Evolutionary conservation across 35 echinoderm and acorn worm species (phyloP), one percentile per base, ranked within the genome.

Genomic region (Amphiura filiformis): DNA sequence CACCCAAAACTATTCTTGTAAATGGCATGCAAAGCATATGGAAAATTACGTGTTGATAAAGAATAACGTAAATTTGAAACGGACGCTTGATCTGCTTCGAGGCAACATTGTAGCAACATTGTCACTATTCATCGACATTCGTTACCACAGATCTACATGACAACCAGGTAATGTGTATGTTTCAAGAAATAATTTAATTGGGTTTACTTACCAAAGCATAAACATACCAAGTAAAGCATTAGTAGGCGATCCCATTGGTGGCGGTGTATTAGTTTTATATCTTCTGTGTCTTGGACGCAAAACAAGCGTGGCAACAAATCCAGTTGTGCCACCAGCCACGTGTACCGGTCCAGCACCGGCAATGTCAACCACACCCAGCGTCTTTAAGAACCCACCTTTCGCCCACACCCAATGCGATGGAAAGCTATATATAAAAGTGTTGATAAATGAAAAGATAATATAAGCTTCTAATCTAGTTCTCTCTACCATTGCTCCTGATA

Each of bases 191-290:
- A n/a, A n/a, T n/a, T n/a, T n/a, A n/a, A n/a, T n/a, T n/a, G n/a
- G n/a, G n/a, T n/a, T n/a, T n/a, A n/a, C 93, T 88, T 87, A 95
- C 93, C 93, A 95, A 22, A 95, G 82, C 93, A 95, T 95, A 86
- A 95, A 95, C 93, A 95, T 95, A 35, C 93, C 93, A 23, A 95
- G 81, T 23, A 95, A 75, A 35, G 90, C 93, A 84, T 95, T 95
- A 5, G 93, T 95, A 3, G 93, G 93, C 18, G 89, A 89, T 22
- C 93, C 93, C 93, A 95, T 91, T 4, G 86, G 84, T 14, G 82
- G 85, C 1, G 84, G 56, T 39, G 22, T 75, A 1, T 64, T 80
- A 17, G 79, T 91, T 39, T 91, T 91, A 77, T 91, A 95, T 82
- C 93, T 78, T 64, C 93, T 91, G 31, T 88, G 85, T 37, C 93